These are phyloP conservation scores for Bryconaethiops microstoma DNA, from an alignment of 2,797 vertebrate genomes.

Conservation along the genomic window DNA sequence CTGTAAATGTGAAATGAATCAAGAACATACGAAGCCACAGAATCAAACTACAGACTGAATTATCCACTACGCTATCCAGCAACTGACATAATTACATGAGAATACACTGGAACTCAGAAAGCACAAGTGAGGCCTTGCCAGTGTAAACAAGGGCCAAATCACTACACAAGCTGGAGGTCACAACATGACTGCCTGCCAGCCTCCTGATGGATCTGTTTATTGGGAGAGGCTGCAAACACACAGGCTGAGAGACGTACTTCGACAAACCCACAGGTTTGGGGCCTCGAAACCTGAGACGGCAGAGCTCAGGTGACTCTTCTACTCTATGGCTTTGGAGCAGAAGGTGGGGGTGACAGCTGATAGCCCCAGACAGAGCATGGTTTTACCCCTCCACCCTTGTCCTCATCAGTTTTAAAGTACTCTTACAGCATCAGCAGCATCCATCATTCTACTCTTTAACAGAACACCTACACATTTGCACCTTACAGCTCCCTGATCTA, in stretches of 20 bases:
- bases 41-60: no score
- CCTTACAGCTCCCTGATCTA: no score
- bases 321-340: slow-evolving; percentile 66
- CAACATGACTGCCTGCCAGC: slow-evolving; percentile 6
- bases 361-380: slow-evolving; percentile 58
- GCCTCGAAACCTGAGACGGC: slow-evolving; percentile 72
- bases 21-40: no score
- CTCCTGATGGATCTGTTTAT: slow-evolving; percentile 26
- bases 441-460: background rate
- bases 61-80: background rate
- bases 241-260: slow-evolving; percentile 26
- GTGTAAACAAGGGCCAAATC: slow-evolving; percentile 27
- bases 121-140: background rate
- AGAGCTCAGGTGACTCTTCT: slow-evolving; percentile 73
- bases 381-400: slow-evolving; percentile 14
- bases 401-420: slow-evolving; percentile 33
- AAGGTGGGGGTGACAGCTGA: slow-evolving; percentile 71
- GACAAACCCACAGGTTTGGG: slow-evolving; percentile 24
- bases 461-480: background rate
- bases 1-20: no score
- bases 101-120: background rate
- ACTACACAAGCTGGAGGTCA: slow-evolving; percentile 26
- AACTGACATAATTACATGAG: no score
- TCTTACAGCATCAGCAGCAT: slow-evolving; percentile 34
- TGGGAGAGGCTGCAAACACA: slow-evolving; percentile 22